phyloP scores from a whole-genome alignment of 2,888 invertebrate species.

The Thera britannica region DNA sequence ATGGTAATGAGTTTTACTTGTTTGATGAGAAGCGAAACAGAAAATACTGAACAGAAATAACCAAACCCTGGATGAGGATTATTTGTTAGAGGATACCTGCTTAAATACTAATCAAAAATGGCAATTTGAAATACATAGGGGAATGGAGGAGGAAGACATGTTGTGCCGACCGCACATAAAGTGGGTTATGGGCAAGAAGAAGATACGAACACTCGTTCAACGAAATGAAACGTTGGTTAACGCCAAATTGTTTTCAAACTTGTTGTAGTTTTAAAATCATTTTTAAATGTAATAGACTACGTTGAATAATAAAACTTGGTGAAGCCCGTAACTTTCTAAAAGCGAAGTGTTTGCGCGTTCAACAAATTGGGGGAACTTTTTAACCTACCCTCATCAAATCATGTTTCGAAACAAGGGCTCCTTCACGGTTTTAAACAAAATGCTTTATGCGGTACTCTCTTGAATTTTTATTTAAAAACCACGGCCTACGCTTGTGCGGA shows the following conservation, averaged over 20 bases:
- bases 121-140: too few relatives aligned
- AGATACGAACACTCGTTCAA: too few relatives aligned
- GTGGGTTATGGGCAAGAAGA: too few relatives aligned
- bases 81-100: too few relatives aligned
- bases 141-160: too few relatives aligned
- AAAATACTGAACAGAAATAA: neutral
- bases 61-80: neutral
- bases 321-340: conserved; percentile 48
- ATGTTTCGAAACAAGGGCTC: conserved; percentile 50
- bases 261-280: conserved; percentile 30
- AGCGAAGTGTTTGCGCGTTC: conserved; percentile 47
- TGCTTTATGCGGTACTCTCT: conserved; percentile 49
- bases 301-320: conserved; percentile 38
- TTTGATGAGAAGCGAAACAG: neutral
- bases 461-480: conserved; percentile 29
- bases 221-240: neutral
- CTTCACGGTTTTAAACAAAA: conserved; percentile 46
- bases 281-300: conserved; percentile 38
- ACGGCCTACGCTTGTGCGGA: neutral
- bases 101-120: too few relatives aligned
- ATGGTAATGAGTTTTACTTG: conserved; percentile 6
- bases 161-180: too few relatives aligned
- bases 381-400: conserved; percentile 61
- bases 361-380: conserved; percentile 62
- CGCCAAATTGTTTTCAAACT: conserved; percentile 16